Conservation (phyloP, 2,113 vertebrate genomes). For the Budorcas taxicolor region DNA sequence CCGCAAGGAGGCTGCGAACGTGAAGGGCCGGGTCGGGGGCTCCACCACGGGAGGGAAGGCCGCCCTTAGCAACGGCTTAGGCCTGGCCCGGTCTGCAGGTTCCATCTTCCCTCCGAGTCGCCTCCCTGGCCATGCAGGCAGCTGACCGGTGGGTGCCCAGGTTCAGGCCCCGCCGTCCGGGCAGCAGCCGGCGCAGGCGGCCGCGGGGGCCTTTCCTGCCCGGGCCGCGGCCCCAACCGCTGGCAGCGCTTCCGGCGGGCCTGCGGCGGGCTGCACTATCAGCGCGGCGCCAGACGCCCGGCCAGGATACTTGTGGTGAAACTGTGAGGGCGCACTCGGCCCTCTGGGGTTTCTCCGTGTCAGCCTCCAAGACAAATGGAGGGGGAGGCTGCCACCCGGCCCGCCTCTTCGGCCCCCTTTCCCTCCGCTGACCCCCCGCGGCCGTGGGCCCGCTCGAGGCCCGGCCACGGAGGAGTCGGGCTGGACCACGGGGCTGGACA, state of each 20-base stretch:
- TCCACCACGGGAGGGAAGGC: not conserved
- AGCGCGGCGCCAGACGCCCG: conserved; percentile 88
- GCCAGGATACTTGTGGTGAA: conserved; percentile 97
- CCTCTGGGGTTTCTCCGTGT: conserved; percentile 89
- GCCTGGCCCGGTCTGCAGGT: not conserved
- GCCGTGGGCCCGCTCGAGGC: not conserved
- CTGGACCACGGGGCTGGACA: not conserved
- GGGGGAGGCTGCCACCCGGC: conserved; percentile 53
- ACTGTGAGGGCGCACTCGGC: conserved; percentile 83
- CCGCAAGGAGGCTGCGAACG: not conserved
- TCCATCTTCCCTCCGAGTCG: not conserved
- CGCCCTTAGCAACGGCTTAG: not conserved
- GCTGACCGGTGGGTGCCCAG: not conserved
- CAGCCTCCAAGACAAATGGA: conserved; percentile 90
- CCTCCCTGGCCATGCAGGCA: not conserved
- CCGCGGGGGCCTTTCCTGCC: conserved; percentile 80
- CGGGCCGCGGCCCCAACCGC: conserved; percentile 82
- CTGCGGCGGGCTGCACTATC: conserved; percentile 87
- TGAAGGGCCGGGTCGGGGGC: not conserved
- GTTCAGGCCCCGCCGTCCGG: not conserved
- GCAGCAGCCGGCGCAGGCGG: not conserved
- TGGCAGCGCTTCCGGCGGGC: conserved; percentile 88
- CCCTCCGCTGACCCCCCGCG: not conserved
- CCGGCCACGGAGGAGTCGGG: not conserved
- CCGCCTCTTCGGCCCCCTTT: conserved; percentile 54